Evolutionary conservation across 2,113 vertebrate species (phyloP).

Genomic region (Dasyurus viverrinus): DNA sequence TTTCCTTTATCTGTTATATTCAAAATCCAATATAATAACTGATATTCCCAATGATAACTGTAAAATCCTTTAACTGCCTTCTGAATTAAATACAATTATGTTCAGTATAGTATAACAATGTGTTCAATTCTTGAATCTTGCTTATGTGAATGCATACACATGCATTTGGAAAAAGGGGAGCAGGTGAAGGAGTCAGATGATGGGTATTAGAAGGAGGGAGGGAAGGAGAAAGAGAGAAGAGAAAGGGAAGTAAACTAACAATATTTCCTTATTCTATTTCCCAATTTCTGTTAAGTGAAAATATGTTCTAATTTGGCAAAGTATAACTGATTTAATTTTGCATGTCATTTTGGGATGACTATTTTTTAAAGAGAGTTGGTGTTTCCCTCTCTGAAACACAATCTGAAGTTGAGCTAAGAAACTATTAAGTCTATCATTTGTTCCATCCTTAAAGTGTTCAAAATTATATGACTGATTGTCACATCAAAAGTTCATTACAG

Average conservation of each 20-base stretch:
- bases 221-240: not conserved
- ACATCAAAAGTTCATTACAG: constrained; percentile 22
- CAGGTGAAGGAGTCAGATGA: not conserved
- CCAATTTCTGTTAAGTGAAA: constrained; percentile 25
- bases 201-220: not conserved
- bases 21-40: not conserved
- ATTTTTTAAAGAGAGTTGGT: constrained; percentile 33
- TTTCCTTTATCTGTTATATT: not conserved
- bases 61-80: constrained; percentile 1
- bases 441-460: not conserved
- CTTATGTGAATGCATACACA: not conserved
- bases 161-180: not conserved
- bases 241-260: not conserved
- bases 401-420: constrained; percentile 36
- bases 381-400: not conserved
- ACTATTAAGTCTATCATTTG: not conserved
- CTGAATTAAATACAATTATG: constrained; percentile 16
- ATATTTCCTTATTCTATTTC: not conserved
- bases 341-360: constrained; percentile 35
- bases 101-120: constrained; percentile 37
- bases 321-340: constrained; percentile 8
- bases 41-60: not conserved
- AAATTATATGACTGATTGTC: not conserved
- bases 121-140: not conserved
- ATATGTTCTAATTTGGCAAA: not conserved